These are phyloP conservation scores for Zoanthus gigantus DNA, from an alignment of 92 coral and sea anemone genomes.

Conservation along the genomic window DNA sequence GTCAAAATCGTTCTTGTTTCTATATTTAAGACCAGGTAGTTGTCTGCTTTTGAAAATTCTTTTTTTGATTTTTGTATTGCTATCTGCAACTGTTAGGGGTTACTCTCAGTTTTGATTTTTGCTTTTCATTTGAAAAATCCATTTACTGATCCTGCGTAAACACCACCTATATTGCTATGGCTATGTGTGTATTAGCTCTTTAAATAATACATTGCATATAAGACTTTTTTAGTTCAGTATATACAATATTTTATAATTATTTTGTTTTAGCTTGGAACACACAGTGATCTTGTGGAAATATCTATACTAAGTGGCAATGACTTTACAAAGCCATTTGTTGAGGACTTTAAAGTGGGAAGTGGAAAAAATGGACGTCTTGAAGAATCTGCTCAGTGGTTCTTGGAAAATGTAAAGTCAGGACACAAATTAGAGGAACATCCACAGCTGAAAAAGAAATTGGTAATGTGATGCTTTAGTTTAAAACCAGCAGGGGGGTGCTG, in stretches of 20 bases:
- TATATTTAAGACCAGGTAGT: too few relatives aligned
- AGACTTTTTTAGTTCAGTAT: background rate
- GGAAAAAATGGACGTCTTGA: background rate
- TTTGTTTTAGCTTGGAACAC: conserved; percentile 20
- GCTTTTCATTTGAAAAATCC: too few relatives aligned
- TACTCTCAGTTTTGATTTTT: too few relatives aligned
- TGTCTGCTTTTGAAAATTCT: too few relatives aligned
- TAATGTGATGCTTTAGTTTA: background rate
- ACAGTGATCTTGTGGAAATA: conserved; percentile 29
- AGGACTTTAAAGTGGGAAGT: background rate
- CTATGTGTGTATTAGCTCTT: too few relatives aligned
- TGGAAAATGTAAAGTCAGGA: conserved; percentile 26
- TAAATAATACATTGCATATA: too few relatives aligned
- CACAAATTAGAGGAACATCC: conserved; percentile 38
- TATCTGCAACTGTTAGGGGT: too few relatives aligned
- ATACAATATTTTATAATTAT: background rate
- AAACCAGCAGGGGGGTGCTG: too few relatives aligned
- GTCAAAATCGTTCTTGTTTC: too few relatives aligned
- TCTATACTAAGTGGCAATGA: conserved; percentile 28
- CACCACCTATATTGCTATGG: too few relatives aligned
- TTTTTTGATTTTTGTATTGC: too few relatives aligned
- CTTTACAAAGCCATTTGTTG: conserved; percentile 27
- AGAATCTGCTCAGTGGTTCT: conserved; percentile 22
- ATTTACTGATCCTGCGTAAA: too few relatives aligned
- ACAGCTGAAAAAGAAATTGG: conserved; percentile 13